A percentile compares a stretch with the other conserved stretches of the same genome.
Conservation (phyloP, 92 coral and sea anemone genomes). For the Zoanthus solanderi region DNA sequence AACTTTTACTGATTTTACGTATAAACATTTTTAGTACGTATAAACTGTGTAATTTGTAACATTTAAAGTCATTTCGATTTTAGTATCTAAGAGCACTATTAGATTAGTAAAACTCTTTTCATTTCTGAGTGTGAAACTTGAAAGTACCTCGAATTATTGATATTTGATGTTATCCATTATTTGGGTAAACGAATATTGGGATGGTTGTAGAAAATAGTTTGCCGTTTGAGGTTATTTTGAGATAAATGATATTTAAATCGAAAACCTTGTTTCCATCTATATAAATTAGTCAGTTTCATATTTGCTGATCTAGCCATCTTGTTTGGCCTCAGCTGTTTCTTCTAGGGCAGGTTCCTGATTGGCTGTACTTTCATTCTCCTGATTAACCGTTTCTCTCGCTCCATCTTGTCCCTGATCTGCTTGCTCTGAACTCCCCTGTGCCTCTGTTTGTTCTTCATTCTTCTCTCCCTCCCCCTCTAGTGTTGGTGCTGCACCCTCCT, state of each 20-base stretch:
- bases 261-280: background rate
- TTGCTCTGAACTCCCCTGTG: conserved; percentile 21
- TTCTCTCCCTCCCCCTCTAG: conserved; percentile 2
- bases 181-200: background rate
- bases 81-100: no score
- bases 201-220: background rate
- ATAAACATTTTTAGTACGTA: no score
- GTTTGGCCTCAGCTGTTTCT: conserved; percentile 9
- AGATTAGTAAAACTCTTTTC: no score
- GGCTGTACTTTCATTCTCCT: background rate
- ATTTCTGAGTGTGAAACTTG: no score
- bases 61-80: no score
- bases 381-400: conserved; percentile 1
- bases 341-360: conserved; percentile 5
- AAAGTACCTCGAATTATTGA: no score
- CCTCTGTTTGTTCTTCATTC: conserved; percentile 14
- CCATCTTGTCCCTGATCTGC: conserved; percentile 35
- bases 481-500: conserved; percentile 28
- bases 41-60: no score
- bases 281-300: background rate
- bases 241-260: background rate
- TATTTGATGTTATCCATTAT: no score
- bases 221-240: background rate
- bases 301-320: background rate
- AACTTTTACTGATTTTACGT: no score